Evolutionary conservation across 2,113 vertebrate genomes (phyloP).

Genomic region (Pitta sordida): DNA sequence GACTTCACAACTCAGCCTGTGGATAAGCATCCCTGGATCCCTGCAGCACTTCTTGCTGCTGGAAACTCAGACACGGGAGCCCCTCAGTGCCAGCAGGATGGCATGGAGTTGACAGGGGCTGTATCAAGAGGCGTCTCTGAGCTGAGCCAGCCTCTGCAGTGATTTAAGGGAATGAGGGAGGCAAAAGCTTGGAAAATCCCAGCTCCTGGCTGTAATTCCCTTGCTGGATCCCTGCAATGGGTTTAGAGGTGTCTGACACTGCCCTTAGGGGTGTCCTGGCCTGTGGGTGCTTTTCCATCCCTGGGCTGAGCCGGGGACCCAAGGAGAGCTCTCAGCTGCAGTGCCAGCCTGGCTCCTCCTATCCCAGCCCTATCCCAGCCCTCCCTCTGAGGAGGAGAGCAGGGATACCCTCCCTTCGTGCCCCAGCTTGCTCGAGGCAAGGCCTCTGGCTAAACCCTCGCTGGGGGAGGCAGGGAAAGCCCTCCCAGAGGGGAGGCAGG

Average conservation of each 20-base stretch:
- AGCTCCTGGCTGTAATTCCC: background rate
- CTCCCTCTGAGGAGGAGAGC: background rate
- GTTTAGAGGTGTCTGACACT: background rate
- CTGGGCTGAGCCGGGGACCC: background rate
- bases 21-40: background rate
- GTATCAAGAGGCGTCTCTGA: background rate
- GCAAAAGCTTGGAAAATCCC: background rate
- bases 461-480: background rate
- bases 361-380: background rate
- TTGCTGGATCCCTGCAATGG: background rate
- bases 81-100: fast-evolving
- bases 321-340: background rate
- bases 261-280: fast-evolving
- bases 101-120: background rate
- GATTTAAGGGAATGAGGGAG: background rate
- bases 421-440: background rate
- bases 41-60: background rate
- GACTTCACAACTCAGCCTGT: fast-evolving
- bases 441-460: background rate
- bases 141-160: background rate
- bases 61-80: background rate
- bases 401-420: background rate
- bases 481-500: background rate
- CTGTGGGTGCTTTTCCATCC: background rate
- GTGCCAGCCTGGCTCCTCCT: fast-evolving